Conservation (phyloP, 2,797 vertebrate species). For the Enteromius mattozi region DNA sequence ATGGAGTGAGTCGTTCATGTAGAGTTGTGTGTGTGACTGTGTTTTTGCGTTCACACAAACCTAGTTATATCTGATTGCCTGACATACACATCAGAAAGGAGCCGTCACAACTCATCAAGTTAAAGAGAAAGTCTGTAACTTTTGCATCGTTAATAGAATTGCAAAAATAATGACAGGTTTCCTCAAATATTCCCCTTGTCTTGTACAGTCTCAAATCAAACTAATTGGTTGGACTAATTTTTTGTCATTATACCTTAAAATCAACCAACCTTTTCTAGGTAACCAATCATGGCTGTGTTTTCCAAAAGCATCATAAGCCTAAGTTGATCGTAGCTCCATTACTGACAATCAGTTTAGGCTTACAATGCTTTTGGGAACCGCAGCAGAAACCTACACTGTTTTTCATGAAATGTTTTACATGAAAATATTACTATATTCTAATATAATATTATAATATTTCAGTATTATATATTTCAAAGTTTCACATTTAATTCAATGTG, state of each 20-base stretch:
- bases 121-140: background rate
- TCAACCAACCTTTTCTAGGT: background rate
- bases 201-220: background rate
- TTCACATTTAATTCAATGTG: no score
- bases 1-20: background rate
- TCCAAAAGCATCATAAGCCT: background rate
- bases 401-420: background rate
- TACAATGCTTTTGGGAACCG: no score
- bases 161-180: background rate
- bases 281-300: background rate
- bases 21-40: slow-evolving; percentile 1
- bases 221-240: background rate
- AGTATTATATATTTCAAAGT: no score
- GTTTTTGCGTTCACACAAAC: background rate
- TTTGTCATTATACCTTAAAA: background rate
- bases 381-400: no score
- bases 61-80: background rate
- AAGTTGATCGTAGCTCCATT: background rate
- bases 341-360: background rate
- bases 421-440: background rate
- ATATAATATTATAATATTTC: no score
- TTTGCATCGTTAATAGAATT: background rate
- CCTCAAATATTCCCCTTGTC: background rate
- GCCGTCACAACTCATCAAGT: background rate
- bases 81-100: background rate